A percentile compares a stretch with the other conserved stretches of the same genome.
Evolutionary conservation across 2,888 invertebrate genomes (phyloP).

Genomic region (Glaucopsyche alexis): DNA sequence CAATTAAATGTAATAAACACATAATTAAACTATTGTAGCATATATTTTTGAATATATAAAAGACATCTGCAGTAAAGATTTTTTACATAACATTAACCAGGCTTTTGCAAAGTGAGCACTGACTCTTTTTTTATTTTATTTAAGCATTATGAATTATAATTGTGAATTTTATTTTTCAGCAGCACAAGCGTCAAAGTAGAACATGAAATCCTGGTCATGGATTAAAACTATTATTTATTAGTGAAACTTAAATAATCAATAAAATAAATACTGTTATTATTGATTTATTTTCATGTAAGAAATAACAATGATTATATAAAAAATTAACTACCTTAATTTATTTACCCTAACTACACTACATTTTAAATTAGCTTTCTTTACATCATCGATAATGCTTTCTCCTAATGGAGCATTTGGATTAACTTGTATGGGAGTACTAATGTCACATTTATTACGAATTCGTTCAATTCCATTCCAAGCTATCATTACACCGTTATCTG

Average conservation of each 20-base stretch:
- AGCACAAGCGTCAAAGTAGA: conserved; percentile 23
- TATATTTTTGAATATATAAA: background rate
- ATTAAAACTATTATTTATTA: conserved; percentile 15
- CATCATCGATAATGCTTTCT: conserved; percentile 77
- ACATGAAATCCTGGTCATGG: conserved; percentile 5
- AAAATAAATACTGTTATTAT: conserved; percentile 20
- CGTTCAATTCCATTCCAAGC: conserved; percentile 98
- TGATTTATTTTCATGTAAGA: conserved; percentile 4
- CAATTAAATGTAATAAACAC: background rate
- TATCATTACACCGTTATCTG: conserved; percentile 99
- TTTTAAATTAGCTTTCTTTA: conserved; percentile 75
- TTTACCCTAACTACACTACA: conserved; percentile 61
- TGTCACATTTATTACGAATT: conserved; percentile 55
- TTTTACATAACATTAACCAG: background rate
- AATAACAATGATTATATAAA: background rate
- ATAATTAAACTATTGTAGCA: background rate
- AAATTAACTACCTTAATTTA: conserved; percentile 41
- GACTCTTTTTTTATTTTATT: too few species aligned
- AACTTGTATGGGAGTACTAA: conserved; percentile 80
- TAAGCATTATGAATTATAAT: background rate
- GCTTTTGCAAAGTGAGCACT: background rate
- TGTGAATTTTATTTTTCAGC: background rate
- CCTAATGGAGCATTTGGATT: conserved; percentile 83
- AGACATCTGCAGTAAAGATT: background rate
- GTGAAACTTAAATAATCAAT: conserved; percentile 1